phyloP scores from a whole-genome alignment of 92 coral and sea anemone genomes.

The Porites cylindrica region DNA sequence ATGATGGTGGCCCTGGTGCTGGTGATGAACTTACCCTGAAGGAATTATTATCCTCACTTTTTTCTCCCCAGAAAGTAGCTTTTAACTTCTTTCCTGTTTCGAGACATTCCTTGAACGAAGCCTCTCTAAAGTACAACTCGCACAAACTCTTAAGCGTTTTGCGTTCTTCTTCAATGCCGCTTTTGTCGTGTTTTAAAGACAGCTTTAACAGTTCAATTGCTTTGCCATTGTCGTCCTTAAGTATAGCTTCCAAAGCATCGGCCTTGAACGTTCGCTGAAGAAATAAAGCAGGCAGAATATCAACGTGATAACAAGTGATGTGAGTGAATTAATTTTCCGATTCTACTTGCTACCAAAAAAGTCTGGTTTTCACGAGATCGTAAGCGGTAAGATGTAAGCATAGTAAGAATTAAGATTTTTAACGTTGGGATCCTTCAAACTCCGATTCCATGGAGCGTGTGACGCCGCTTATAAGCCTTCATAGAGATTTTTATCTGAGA shows the following conservation, averaged over 20 bases:
- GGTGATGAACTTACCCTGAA: not conserved
- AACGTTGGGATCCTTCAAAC: no score
- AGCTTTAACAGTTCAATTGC: conserved; percentile 21
- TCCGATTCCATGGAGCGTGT: no score
- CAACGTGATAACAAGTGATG: no score
- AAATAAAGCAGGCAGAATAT: not conserved
- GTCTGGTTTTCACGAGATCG: no score
- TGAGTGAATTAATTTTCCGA: no score
- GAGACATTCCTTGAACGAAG: conserved; percentile 14
- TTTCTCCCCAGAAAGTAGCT: not conserved
- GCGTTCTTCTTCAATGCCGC: not conserved
- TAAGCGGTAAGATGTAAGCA: no score
- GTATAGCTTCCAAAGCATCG: conserved; percentile 3
- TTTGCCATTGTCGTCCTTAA: not conserved
- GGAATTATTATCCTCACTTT: conserved; percentile 7
- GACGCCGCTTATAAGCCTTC: no score
- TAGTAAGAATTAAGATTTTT: no score
- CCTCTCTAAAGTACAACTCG: conserved; percentile 20
- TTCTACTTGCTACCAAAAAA: no score
- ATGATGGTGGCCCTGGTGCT: not conserved
- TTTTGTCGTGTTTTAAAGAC: not conserved
- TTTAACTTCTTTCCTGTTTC: conserved; percentile 21
- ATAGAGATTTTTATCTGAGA: no score
- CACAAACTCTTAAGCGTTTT: conserved; percentile 15
- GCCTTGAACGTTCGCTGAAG: conserved; percentile 9